phyloP scores from a whole-genome alignment of 2,888 invertebrate species.

The Leucozona laternaria region DNA sequence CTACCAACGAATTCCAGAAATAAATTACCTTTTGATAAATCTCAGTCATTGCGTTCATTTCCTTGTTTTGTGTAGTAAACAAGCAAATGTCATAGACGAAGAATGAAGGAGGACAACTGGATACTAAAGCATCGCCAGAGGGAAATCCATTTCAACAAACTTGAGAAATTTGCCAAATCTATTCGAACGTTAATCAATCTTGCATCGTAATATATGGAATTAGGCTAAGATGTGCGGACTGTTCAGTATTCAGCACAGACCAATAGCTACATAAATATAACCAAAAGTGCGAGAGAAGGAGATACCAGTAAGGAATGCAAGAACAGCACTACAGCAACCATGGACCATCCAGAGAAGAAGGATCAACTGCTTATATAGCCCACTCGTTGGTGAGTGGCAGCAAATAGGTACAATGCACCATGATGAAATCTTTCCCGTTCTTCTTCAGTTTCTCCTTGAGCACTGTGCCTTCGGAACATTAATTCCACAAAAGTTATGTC shows the following conservation, averaged over 20 bases:
- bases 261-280: slow-evolving; percentile 13
- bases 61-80: slow-evolving; percentile 61
- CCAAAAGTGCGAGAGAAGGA: slow-evolving; percentile 11
- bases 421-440: slow-evolving; percentile 68
- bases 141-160: slow-evolving; percentile 78
- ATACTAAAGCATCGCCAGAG: slow-evolving; percentile 34
- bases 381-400: slow-evolving; percentile 58
- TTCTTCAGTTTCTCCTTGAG: slow-evolving; percentile 43
- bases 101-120: slow-evolving; percentile 1
- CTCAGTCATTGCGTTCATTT: slow-evolving; percentile 80
- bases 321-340: slow-evolving; percentile 5
- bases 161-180: slow-evolving; percentile 81
- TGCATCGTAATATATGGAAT: slow-evolving; percentile 72
- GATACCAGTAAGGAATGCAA: slow-evolving; percentile 56
- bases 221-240: slow-evolving; percentile 70
- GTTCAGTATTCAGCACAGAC: slow-evolving; percentile 23
- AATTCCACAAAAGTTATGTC: slow-evolving; percentile 75
- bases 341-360: slow-evolving; percentile 57
- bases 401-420: slow-evolving; percentile 64
- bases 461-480: slow-evolving; percentile 72
- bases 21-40: slow-evolving; percentile 84
- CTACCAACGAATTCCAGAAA: slow-evolving; percentile 76
- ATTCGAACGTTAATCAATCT: slow-evolving; percentile 84
- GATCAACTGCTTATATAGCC: slow-evolving; percentile 65
- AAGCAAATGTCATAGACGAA: slow-evolving; percentile 56